Evolutionary conservation across 2,113 vertebrate species (phyloP).

Genomic region (Pedionomus torquatus): DNA sequence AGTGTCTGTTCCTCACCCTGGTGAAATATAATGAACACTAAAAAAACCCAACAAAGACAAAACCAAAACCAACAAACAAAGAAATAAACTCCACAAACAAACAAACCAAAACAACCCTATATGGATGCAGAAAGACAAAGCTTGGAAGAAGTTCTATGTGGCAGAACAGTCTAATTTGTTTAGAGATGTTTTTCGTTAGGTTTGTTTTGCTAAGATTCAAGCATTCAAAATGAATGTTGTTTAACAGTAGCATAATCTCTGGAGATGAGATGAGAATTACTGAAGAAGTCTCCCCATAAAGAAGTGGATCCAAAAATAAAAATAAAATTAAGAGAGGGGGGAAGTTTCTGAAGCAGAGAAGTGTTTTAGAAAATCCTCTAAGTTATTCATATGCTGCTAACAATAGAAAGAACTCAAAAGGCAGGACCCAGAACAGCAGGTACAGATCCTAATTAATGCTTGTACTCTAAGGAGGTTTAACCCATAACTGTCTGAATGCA

Average conservation of each 20-base stretch:
- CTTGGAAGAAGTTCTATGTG: background rate
- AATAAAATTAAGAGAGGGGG: background rate
- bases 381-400: slow-evolving; percentile 32
- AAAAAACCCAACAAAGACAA: background rate
- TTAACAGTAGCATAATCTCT: background rate
- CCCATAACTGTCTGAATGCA: background rate
- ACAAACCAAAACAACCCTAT: background rate
- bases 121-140: background rate
- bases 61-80: background rate
- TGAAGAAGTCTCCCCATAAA: background rate
- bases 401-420: slow-evolving; percentile 45
- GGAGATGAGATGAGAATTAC: background rate
- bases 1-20: background rate
- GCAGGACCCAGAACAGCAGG: slow-evolving; percentile 32
- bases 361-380: slow-evolving; percentile 32
- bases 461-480: slow-evolving; percentile 8
- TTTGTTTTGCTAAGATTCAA: background rate
- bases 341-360: background rate
- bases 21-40: background rate
- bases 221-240: background rate
- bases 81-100: fast-evolving
- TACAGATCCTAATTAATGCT: slow-evolving; percentile 35
- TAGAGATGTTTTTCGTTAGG: background rate
- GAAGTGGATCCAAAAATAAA: background rate
- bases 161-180: background rate